These are phyloP conservation scores for Nylanderia fulva DNA, from an alignment of 1,140 invertebrate species.

Conservation along the genomic window DNA sequence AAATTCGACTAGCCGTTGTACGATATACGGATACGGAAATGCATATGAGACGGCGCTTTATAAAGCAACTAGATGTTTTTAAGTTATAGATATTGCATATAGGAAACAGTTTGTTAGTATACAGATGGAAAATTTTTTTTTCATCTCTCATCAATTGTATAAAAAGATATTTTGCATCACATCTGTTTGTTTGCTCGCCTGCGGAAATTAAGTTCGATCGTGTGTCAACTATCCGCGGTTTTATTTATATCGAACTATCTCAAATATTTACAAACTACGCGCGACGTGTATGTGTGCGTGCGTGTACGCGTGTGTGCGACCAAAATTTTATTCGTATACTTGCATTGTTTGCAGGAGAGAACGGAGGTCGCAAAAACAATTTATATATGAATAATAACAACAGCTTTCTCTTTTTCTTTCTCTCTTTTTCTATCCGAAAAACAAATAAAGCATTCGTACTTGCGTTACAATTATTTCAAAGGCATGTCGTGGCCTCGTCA, in stretches of 20 bases:
- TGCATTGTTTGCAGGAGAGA: conserved; percentile 16
- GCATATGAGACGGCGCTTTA: not conserved
- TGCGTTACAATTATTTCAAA: conserved; percentile 47
- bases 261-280: conserved; percentile 51
- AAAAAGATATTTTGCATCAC: conserved; percentile 31
- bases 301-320: not conserved
- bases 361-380: conserved; percentile 47
- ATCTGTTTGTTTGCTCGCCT: not conserved
- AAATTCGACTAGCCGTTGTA: not conserved
- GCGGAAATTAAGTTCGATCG: conserved; percentile 48
- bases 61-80: not conserved
- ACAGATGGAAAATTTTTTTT: not conserved
- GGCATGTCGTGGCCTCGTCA: conserved; percentile 16
- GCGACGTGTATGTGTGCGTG: not conserved
- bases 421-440: not conserved
- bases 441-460: not conserved
- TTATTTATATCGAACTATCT: conserved; percentile 31
- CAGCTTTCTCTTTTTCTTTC: not conserved
- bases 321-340: conserved; percentile 37
- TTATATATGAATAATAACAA: conserved; percentile 55
- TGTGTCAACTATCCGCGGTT: conserved; percentile 41
- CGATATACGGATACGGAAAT: not conserved
- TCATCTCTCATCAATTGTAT: not conserved
- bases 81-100: not conserved
- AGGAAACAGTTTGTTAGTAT: too few relatives aligned